phyloP scores from a whole-genome alignment of 2,888 invertebrate genomes.

The Mimumesa dahlbomi region DNA sequence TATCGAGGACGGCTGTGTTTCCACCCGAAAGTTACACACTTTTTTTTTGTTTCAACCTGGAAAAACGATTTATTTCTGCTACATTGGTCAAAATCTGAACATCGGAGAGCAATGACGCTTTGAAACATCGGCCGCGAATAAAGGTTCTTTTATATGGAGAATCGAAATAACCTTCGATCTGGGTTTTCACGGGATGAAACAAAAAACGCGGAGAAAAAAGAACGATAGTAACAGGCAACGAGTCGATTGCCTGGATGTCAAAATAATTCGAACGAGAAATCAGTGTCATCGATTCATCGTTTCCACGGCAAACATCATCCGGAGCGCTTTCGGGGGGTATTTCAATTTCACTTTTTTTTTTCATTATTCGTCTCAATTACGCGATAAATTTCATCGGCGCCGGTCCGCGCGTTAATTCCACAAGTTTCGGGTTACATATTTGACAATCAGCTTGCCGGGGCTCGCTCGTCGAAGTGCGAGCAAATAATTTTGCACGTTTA shows the following conservation, averaged over 20 bases:
- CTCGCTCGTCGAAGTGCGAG: neutral
- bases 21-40: no score
- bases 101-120: no score
- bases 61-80: no score
- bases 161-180: no score
- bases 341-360: neutral
- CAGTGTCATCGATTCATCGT: conserved; percentile 6
- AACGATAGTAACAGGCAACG: neutral
- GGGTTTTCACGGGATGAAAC: no score
- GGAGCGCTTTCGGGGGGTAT: neutral
- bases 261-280: conserved; percentile 32
- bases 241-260: conserved; percentile 30
- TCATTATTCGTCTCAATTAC: no score
- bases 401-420: neutral
- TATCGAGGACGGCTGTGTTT: no score
- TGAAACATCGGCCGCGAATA: no score
- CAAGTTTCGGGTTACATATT: neutral
- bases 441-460: neutral
- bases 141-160: no score
- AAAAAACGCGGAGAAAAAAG: neutral
- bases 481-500: no score
- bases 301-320: neutral
- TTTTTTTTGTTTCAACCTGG: no score
- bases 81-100: no score
- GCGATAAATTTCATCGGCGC: neutral